phyloP scores from a whole-genome alignment of 2,888 invertebrate species.

The Andrena fulva region DNA sequence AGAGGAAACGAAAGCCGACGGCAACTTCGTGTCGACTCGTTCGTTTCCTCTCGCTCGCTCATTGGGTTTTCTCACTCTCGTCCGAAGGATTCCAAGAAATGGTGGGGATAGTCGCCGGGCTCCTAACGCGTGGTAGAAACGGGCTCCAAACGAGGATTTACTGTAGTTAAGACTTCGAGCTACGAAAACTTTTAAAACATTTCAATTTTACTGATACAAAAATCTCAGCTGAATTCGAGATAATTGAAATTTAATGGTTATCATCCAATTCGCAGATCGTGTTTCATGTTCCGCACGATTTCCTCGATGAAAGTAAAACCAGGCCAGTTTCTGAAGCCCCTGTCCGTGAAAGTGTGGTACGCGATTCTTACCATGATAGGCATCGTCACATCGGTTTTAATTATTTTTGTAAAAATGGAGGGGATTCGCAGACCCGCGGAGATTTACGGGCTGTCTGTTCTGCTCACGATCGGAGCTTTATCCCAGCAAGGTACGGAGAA shows the following conservation, averaged over 20 bases:
- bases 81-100: no score
- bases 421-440: slow-evolving; percentile 61
- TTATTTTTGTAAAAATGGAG: slow-evolving; percentile 67
- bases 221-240: neutral
- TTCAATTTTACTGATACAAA: neutral
- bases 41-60: no score
- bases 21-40: no score
- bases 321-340: slow-evolving; percentile 72
- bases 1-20: no score
- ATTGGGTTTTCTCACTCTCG: no score
- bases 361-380: slow-evolving; percentile 61
- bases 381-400: slow-evolving; percentile 58
- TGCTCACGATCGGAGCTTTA: slow-evolving; percentile 73
- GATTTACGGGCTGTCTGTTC: slow-evolving; percentile 64
- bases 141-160: no score
- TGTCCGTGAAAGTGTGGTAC: slow-evolving; percentile 73
- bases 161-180: no score
- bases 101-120: no score
- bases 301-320: slow-evolving; percentile 69
- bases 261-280: slow-evolving; percentile 64
- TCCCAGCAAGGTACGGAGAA: slow-evolving; percentile 74
- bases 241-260: neutral
- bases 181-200: neutral
- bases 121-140: no score
- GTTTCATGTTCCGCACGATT: slow-evolving; percentile 76